phyloP scores from a whole-genome alignment of 2,797 vertebrate genomes.

The Clamator glandarius region DNA sequence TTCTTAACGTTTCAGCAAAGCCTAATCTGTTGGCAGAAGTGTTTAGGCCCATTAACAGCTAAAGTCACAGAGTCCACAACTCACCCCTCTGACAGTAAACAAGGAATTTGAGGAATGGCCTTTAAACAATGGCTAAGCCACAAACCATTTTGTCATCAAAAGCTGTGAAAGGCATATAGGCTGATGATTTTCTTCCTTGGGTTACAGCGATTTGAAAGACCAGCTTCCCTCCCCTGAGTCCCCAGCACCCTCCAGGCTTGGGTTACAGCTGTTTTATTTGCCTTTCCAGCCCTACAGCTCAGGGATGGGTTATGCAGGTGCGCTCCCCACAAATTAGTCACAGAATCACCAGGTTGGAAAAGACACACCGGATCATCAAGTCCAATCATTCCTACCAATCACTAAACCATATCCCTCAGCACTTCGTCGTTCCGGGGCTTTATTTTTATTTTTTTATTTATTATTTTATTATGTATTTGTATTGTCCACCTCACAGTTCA shows the following conservation, averaged over 20 bases:
- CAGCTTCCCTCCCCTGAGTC: background rate
- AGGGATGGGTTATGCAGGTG: constrained; percentile 65
- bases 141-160: constrained; percentile 75
- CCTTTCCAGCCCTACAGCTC: constrained; percentile 50
- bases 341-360: too few species aligned
- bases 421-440: constrained; percentile 36
- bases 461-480: constrained; percentile 63
- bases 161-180: constrained; percentile 60
- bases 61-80: constrained; percentile 81
- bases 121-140: constrained; percentile 78
- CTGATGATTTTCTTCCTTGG: constrained; percentile 65
- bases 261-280: constrained; percentile 65
- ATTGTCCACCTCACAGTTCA: background rate
- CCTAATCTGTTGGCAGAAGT: constrained; percentile 85
- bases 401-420: too few species aligned
- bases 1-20: constrained; percentile 80
- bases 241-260: constrained; percentile 48
- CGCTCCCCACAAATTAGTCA: background rate
- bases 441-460: too few species aligned
- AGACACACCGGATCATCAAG: too few species aligned
- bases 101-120: constrained; percentile 80
- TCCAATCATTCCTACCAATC: too few species aligned
- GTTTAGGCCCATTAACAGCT: constrained; percentile 87
- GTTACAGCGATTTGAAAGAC: constrained; percentile 51
- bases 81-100: constrained; percentile 80